A percentile compares a stretch with the other conserved stretches of the same genome.
Evolutionary conservation across 1,140 invertebrate genomes (phyloP).

Genomic region (Hydropsyche tenuis): DNA sequence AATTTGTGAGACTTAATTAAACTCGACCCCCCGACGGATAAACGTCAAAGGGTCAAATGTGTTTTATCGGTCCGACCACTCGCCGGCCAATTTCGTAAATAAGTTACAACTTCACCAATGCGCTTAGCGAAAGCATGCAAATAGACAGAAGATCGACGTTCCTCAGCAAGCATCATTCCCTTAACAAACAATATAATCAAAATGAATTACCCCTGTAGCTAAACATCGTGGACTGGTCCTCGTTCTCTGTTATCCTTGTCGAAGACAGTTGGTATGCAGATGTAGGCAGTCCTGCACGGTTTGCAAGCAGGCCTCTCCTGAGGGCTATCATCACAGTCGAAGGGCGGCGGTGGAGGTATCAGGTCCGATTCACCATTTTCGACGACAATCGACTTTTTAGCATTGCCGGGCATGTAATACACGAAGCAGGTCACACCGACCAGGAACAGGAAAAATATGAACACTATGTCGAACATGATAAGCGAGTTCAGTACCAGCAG

Average conservation of each 20-base stretch:
- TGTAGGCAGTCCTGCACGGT: constrained; percentile 54
- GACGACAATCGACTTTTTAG: constrained; percentile 52
- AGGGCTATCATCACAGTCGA: constrained; percentile 56
- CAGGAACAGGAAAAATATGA: constrained; percentile 83
- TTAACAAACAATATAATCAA: background rate
- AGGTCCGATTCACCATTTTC: constrained; percentile 58
- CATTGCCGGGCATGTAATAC: constrained; percentile 72
- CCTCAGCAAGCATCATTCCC: no score
- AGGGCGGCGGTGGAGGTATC: constrained; percentile 61
- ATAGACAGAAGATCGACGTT: no score
- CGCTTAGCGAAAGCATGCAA: no score
- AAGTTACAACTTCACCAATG: background rate
- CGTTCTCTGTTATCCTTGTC: constrained; percentile 56
- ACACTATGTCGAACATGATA: constrained; percentile 86
- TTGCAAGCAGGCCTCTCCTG: constrained; percentile 50
- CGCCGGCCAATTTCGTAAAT: background rate
- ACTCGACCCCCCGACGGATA: constrained; percentile 1
- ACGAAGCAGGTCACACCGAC: constrained; percentile 80
- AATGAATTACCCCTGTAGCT: constrained; percentile 49
- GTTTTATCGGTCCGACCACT: background rate
- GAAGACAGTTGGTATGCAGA: constrained; percentile 57
- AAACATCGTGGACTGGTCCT: constrained; percentile 61
- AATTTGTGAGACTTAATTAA: constrained; percentile 23
- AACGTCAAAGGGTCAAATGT: background rate
- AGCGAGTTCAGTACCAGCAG: constrained; percentile 82